Base-by-base conservation (phyloP, 1,140 invertebrate species). In the Trissolcus basalis region DNA sequence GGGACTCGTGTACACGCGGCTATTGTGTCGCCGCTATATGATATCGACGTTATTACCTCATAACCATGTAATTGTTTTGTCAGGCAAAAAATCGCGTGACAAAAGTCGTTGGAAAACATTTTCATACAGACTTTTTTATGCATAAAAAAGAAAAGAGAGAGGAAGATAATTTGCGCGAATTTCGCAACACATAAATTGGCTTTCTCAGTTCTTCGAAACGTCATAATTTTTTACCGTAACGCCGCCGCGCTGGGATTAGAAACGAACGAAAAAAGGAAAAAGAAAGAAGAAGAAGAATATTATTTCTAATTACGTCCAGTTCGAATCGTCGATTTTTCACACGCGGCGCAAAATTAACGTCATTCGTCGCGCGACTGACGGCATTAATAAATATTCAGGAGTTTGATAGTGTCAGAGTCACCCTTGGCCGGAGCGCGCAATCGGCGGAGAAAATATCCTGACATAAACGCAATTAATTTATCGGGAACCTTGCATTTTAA, bases 401-500 rank as follows among this genome's bases (percentile, higher is more conserved):
- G 79, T 55, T 65, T 32, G 59, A 41, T 33, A 61, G 54, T 53
- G 63, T 54, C 44, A 63, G 56, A 74, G 58, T 70, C 60, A 58
- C 76, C 56, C 70, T 70, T 51, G 65, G 58, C 36, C 55, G 48
- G 59, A 51, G 11, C 48, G 48, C 49, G 65, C 60, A 74, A 65
- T 67, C 67, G 69, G 39, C 48, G 53, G 74, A 80, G 74, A 83
- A 85, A 83, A 82, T 85, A 81, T 78, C 70, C 65, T 79, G 81
- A 83, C 82, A 74, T 82, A 83, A 82, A 84, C 77, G 79, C 78
- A 80, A 85, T 85, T 84, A 83, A 85, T 85, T 83, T 83, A 79
- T 70, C 71, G 72, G 71, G 61, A 79, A 83, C 67, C 79, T 83
- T 80, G 81, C 79, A 77, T 81, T 83, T 85, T 85, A 83, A 85